Base-by-base conservation (phyloP, 1,140 invertebrate species). In the Chionoecetes opilio region DNA sequence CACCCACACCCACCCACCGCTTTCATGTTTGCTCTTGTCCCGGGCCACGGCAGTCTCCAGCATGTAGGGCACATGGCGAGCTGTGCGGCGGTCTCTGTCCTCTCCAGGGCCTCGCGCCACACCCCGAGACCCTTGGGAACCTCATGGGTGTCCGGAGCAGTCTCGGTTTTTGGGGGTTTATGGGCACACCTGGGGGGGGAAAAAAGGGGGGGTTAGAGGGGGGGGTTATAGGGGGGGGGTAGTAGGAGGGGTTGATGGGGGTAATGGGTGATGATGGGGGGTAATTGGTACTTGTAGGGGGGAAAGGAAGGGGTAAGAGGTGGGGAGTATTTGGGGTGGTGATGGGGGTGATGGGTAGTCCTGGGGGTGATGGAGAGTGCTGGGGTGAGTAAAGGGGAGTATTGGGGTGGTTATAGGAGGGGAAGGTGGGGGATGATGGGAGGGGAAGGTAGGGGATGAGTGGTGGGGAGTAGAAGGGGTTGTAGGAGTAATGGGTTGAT, bases 11-110 rank as follows among this genome's bases (percentile, higher is more conserved):
- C 37, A 97, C 98, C 98, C 98, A 99, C 99, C 97, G 99, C 99
- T 98, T 99, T 99, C 99, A 99, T 99, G 96, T 99, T n/a, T 99
- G 97, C 99, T 99, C 97, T 99, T 99, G 97, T 99, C 99, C 99
- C 99, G 99, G 35, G 99, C 99, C 96, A 99, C 99, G 96, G 98
- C 99, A 31, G 98, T 98, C 97, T 99, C 99, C 35, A 99, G 97
- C 96, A 99, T 98, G 96, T 99, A 98, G 75, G 99, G 96, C 98
- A 98, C 98, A 99, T 98, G 5, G 99, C 98, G 14, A 99, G 97
- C 96, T 99, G 99, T 0, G 99, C 98, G 0, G 99, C 98, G 6
- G 98, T 99, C 96, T 98, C 98, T 32, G 98, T 98, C 37, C 98
- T 98, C 0, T 98, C 97, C 0, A 99, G 98, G 0, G 98, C 99